Evolutionary conservation across 2,113 vertebrate species (phyloP).

Genomic region (Neotragus moschatus): DNA sequence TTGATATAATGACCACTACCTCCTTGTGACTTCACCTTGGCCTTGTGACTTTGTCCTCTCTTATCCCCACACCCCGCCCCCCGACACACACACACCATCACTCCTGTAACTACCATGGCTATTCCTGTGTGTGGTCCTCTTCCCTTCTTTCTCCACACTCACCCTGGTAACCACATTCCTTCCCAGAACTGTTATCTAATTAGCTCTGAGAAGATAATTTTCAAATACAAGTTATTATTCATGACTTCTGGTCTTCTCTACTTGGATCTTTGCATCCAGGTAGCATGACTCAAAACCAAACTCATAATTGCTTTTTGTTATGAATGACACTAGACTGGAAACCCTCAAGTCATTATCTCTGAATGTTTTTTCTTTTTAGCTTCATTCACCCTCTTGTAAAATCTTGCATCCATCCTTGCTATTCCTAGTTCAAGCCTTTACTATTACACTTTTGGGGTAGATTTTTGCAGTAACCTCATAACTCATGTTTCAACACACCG

Average conservation of each 20-base stretch:
- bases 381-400: background rate
- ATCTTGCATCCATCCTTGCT: background rate
- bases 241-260: background rate
- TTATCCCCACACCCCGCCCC: background rate
- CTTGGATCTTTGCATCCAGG: background rate
- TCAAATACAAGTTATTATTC: background rate
- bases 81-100: background rate
- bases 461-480: background rate
- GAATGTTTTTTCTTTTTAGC: background rate
- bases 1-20: background rate
- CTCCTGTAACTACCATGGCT: background rate
- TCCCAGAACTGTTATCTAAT: background rate
- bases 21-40: background rate
- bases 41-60: background rate
- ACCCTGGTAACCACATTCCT: background rate
- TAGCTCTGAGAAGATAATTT: background rate
- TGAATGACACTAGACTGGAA: background rate
- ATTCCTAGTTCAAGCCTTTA: constrained; percentile 17
- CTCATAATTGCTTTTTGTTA: background rate
- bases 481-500: constrained; percentile 3
- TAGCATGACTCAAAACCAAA: background rate
- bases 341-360: background rate
- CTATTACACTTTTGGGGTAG: background rate
- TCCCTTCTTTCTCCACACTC: background rate
- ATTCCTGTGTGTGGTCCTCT: background rate